These are phyloP conservation scores for Deroplatys truncata DNA, from an alignment of 2,888 invertebrate genomes.

Conservation along the genomic window DNA sequence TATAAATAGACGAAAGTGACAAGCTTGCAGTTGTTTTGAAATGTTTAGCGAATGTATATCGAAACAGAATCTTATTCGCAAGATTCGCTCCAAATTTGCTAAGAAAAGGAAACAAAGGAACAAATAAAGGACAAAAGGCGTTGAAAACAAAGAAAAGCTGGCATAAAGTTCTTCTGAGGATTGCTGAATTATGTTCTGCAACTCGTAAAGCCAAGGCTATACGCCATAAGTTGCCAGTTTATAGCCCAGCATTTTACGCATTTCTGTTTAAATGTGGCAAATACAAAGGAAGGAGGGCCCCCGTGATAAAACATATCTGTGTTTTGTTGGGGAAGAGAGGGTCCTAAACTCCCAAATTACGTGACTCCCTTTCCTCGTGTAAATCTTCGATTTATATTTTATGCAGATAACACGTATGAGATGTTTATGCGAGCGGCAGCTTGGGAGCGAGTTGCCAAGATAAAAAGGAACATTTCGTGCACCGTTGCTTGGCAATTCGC, in stretches of 20 bases:
- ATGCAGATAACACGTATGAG: not conserved
- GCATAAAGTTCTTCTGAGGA: not conserved
- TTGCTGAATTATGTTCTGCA: not conserved
- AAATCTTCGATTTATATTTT: not conserved
- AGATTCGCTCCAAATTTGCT: not conserved
- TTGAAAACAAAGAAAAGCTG: not conserved
- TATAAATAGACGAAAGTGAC: too few relatives aligned
- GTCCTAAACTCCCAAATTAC: not conserved
- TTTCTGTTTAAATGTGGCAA: not conserved
- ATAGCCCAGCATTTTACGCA: not conserved
- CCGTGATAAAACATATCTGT: not conserved
- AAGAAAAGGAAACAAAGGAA: not conserved
- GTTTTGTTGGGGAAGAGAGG: not conserved
- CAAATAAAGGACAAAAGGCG: not conserved
- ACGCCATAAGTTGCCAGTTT: not conserved
- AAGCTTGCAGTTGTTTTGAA: too few relatives aligned
- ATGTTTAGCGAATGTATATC: too few relatives aligned
- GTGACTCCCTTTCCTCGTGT: not conserved
- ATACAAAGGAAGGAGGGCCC: not conserved
- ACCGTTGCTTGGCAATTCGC: not conserved
- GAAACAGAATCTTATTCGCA: not conserved
- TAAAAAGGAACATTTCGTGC: not conserved
- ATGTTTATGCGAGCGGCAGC: not conserved
- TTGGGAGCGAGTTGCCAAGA: not conserved
- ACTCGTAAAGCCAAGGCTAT: not conserved